phyloP scores from a whole-genome alignment of 2,113 vertebrate genomes.

The Hippocampus abdominalis region DNA sequence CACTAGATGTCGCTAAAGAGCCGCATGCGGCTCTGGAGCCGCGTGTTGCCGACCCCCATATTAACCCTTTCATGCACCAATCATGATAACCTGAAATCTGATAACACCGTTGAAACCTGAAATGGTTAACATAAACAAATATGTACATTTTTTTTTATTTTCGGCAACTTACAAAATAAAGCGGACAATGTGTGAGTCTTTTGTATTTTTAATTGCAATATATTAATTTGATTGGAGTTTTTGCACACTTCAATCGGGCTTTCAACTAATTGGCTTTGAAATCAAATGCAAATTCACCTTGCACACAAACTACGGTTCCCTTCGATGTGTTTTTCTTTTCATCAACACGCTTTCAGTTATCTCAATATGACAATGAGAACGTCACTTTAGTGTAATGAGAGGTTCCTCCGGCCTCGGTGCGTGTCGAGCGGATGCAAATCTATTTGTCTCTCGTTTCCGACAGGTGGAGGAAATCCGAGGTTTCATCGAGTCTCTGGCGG shows the following conservation, averaged over 20 bases:
- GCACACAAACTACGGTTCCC: background rate
- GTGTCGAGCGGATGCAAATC: constrained; percentile 17
- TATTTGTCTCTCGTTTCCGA: background rate
- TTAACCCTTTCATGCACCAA: too few species aligned
- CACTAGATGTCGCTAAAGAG: too few species aligned
- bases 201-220: background rate
- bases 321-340: background rate
- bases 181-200: background rate
- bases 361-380: constrained; percentile 25
- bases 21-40: too few species aligned
- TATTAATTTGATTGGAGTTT: background rate
- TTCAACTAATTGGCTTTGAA: background rate
- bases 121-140: too few species aligned
- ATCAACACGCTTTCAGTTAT: constrained; percentile 8
- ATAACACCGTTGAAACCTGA: too few species aligned
- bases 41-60: too few species aligned
- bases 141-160: background rate
- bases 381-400: constrained; percentile 18
- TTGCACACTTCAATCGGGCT: background rate
- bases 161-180: background rate
- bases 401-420: constrained; percentile 9
- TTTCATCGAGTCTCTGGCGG: constrained; percentile 87
- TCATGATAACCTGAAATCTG: too few species aligned
- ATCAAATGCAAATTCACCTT: background rate
- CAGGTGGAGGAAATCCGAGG: constrained; percentile 94